Evolutionary conservation across 2,113 vertebrate species (phyloP).

Genomic region (Pygoscelis antarcticus): DNA sequence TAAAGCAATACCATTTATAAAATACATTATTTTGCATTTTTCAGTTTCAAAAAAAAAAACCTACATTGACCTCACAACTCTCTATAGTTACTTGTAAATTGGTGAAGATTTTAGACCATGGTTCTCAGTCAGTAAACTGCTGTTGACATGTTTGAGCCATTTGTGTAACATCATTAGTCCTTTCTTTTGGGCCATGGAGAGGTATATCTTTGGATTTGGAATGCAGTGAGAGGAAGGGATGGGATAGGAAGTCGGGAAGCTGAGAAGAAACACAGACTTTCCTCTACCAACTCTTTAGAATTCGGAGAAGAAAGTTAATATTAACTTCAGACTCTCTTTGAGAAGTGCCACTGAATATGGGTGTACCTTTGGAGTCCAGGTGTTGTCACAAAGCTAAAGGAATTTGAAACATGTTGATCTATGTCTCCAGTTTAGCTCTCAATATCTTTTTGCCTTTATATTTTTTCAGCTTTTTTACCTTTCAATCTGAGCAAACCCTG

Average conservation of each 20-base stretch:
- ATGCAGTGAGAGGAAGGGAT: not conserved
- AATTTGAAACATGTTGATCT: not conserved
- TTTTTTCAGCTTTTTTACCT: not conserved
- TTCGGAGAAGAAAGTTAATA: not conserved
- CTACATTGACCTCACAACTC: not conserved
- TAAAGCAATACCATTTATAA: not conserved
- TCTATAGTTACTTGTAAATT: not conserved
- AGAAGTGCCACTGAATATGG: not conserved
- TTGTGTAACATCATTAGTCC: not conserved
- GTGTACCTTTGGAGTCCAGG: not conserved
- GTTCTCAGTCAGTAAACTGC: not conserved
- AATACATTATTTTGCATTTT: not conserved
- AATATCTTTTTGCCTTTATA: not conserved
- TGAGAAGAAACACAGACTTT: not conserved
- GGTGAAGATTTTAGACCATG: not conserved
- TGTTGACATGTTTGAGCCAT: not conserved
- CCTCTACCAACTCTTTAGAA: not conserved
- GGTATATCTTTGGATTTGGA: not conserved
- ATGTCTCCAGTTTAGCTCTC: not conserved
- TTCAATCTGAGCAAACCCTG: not conserved
- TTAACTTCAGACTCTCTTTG: not conserved
- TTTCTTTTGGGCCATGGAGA: not conserved
- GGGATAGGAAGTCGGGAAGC: not conserved
- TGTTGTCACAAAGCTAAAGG: not conserved
- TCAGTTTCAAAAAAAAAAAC: not conserved